Conservation (phyloP, 2,797 vertebrate genomes). For the Pterois miles region DNA sequence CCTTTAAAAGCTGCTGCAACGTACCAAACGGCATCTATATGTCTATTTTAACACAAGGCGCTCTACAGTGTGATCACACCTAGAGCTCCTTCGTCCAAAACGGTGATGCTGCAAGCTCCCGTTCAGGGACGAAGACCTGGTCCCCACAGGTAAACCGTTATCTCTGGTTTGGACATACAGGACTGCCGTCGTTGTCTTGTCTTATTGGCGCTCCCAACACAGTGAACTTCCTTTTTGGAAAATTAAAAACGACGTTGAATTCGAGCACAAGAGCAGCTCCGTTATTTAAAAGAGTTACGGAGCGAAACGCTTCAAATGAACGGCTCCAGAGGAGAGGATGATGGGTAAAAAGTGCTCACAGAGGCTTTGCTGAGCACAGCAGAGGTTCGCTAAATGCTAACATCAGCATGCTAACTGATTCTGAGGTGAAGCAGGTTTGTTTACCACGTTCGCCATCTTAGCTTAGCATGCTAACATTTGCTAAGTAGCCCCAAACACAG, state of each 20-base stretch:
- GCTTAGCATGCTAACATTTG: no score
- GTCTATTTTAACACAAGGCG: no score
- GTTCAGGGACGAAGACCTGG: background rate
- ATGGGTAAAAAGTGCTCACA: background rate
- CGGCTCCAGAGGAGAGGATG: no score
- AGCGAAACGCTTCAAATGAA: background rate
- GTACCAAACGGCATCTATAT: background rate
- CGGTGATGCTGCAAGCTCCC: background rate
- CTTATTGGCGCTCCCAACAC: background rate
- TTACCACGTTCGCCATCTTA: no score
- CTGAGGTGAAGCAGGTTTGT: no score
- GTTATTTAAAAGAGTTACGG: background rate
- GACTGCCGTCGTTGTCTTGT: background rate
- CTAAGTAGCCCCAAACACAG: no score
- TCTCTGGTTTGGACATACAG: background rate
- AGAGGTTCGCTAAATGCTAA: no score
- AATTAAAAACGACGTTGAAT: background rate
- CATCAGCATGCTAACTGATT: no score
- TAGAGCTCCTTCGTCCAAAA: background rate
- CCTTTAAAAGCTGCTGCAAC: background rate
- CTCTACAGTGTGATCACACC: background rate
- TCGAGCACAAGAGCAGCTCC: background rate
- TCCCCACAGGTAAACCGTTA: background rate
- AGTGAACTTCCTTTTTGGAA: background rate
- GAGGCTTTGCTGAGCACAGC: no score